These are phyloP conservation scores for Sinocyclocheilus rhinocerous DNA, from an alignment of 2,113 vertebrate species.

Conservation along the genomic window DNA sequence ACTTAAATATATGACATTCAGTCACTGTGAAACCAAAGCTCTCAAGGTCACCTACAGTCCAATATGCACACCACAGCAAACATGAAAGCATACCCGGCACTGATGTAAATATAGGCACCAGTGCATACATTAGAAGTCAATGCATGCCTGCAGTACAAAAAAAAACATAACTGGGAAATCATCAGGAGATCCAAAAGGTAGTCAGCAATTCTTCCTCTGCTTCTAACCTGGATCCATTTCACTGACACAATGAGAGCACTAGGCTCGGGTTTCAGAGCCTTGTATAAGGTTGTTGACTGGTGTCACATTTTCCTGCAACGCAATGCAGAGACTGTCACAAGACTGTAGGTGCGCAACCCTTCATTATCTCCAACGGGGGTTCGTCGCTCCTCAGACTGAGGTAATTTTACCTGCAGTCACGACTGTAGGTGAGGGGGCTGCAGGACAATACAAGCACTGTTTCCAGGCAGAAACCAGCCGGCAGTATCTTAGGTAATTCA, in stretches of 20 bases:
- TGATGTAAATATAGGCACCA: not conserved
- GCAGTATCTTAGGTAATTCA: slow-evolving; percentile 57
- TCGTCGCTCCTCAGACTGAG: slow-evolving; percentile 41
- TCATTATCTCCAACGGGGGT: slow-evolving; percentile 46
- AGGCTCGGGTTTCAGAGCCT: slow-evolving; percentile 47
- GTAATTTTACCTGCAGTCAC: slow-evolving; percentile 55
- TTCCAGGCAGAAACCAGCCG: slow-evolving; percentile 67
- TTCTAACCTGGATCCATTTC: slow-evolving; percentile 48
- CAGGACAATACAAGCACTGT: slow-evolving; percentile 64
- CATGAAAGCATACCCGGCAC: slow-evolving; percentile 13
- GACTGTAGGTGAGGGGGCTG: slow-evolving; percentile 35
- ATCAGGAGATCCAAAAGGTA: slow-evolving; percentile 37
- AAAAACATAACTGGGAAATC: slow-evolving; percentile 50
- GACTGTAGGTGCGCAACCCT: slow-evolving; percentile 37
- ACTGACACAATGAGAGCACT: slow-evolving; percentile 46
- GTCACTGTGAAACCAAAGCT: slow-evolving; percentile 34
- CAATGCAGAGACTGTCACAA: slow-evolving; percentile 24
- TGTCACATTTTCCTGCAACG: slow-evolving; percentile 29
- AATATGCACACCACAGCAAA: slow-evolving; percentile 50
- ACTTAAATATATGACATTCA: slow-evolving; percentile 7
- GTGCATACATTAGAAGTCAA: slow-evolving; percentile 44
- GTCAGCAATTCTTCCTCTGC: slow-evolving; percentile 42
- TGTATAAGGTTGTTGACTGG: slow-evolving; percentile 29
- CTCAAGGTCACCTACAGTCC: slow-evolving; percentile 63
- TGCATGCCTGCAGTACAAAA: slow-evolving; percentile 48